These are phyloP conservation scores for Hippasteria phrygiana DNA, from an alignment of 53 echinoderm and acorn worm genomes.

Conservation along the genomic window DNA sequence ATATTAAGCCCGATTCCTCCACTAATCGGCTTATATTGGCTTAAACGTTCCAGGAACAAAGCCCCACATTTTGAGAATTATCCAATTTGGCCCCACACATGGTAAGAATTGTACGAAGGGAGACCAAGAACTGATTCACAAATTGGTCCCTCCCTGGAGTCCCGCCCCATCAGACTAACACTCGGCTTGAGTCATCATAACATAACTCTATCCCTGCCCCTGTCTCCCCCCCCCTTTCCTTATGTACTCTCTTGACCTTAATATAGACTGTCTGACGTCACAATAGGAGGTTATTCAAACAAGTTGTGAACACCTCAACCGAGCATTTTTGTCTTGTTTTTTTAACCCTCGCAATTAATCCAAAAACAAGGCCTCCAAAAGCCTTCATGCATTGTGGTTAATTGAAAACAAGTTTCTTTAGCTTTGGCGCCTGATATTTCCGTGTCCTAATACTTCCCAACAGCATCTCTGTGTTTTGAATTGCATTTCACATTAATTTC, in stretches of 20 bases:
- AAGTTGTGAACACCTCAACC: too few relatives aligned
- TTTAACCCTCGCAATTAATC: too few relatives aligned
- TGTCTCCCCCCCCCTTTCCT: not conserved
- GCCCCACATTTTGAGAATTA: conserved; percentile 32
- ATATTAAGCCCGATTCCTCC: not conserved
- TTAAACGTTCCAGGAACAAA: conserved; percentile 9
- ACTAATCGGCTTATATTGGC: not conserved
- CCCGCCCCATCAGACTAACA: not conserved
- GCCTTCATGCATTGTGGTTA: too few relatives aligned
- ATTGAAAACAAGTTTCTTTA: too few relatives aligned
- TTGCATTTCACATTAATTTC: too few relatives aligned
- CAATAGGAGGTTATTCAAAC: not conserved
- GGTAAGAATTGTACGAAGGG: conserved; percentile 15
- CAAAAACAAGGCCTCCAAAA: too few relatives aligned
- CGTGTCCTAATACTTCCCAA: too few relatives aligned
- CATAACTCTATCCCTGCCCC: not conserved
- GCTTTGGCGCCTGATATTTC: too few relatives aligned
- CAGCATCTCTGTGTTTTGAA: too few relatives aligned
- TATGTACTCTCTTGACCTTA: not conserved
- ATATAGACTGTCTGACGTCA: not conserved
- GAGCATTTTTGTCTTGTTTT: too few relatives aligned
- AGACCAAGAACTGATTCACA: conserved; percentile 14
- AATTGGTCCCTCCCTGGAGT: conserved; percentile 13
- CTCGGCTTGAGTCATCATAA: not conserved
- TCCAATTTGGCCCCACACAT: conserved; percentile 9